Evolutionary conservation across 2,888 invertebrate species (phyloP), one percentile per base, ranked within the genome.

Genomic region (Drosophila ustulata): DNA sequence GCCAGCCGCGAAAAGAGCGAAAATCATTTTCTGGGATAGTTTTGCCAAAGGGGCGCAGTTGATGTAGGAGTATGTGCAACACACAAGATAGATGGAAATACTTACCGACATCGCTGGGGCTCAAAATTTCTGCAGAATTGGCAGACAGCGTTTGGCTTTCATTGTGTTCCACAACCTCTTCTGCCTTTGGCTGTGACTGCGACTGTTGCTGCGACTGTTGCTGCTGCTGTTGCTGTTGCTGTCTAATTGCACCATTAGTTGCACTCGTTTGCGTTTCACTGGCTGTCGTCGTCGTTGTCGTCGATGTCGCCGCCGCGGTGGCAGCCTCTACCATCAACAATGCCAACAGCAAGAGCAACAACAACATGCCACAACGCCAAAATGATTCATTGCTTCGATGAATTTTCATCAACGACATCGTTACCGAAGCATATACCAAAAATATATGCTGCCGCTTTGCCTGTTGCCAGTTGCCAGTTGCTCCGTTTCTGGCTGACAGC

Each of bases 301-400:
- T 32, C 62, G 76, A 45, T 58, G 71, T 30, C 63, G 78, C 58
- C 55, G 78, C 61, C 57, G 71, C 51, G 45, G 66, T 49, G 61
- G 73, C 59, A 49, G 66, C 52, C 61, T 71, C 66, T 45, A 62
- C 69, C 63, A 67, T 49, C 75, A 78, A 71, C 79, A 79, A 78
- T 83, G 82, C 67, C 80, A 88, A 64, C 73, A 50, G 66, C 69
- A 71, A 71, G 68, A 55, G 47, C 73, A 75, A 57, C 75, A 78
- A 75, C 75, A 83, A 71, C 75, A 77, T 71, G 65, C 87, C 85
- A 78, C 79, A 82, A 80, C 83, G 71, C 82, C 82, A 86, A 90
- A 90, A 88, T 88, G 90, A 88, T 87, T 90, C 88, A 86, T 86
- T 86, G 88, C 90, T 87, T 90, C 89, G 89, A 85, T 88, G 90